These are phyloP conservation scores for Leptopilina drosophilae DNA, from an alignment of 2,888 invertebrate genomes.

Conservation along the genomic window DNA sequence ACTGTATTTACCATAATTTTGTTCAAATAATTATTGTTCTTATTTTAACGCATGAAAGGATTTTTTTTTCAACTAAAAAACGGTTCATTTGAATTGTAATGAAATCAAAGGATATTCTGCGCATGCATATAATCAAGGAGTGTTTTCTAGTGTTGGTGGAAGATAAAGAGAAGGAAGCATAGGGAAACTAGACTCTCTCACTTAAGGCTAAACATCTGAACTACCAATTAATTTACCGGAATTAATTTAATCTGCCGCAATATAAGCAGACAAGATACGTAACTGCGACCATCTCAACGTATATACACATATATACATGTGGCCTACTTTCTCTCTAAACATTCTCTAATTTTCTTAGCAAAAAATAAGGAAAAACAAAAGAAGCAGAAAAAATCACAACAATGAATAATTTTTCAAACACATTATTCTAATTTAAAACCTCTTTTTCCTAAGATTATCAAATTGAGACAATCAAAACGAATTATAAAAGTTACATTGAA, in stretches of 20 bases:
- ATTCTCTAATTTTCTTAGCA: background rate
- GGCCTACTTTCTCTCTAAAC: background rate
- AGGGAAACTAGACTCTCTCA: constrained; percentile 66
- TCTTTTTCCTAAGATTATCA: too few species aligned
- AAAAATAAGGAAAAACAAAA: too few species aligned
- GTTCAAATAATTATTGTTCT: too few species aligned
- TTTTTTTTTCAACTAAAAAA: too few species aligned
- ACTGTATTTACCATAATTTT: too few species aligned
- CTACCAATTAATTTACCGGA: constrained; percentile 71
- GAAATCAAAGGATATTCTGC: background rate
- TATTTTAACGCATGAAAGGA: too few species aligned
- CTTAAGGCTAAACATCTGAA: constrained; percentile 73
- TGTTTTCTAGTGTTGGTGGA: constrained; percentile 33
- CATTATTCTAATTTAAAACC: too few species aligned
- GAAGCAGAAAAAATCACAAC: too few species aligned
- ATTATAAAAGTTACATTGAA: too few species aligned
- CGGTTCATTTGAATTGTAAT: background rate
- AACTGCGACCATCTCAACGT: background rate
- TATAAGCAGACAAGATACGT: constrained; percentile 42
- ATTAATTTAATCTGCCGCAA: constrained; percentile 73
- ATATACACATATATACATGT: background rate
- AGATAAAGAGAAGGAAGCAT: constrained; percentile 52
- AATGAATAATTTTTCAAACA: too few species aligned
- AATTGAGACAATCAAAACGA: too few species aligned
- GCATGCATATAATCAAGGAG: background rate